Conservation (phyloP, 2,888 invertebrate species). For the Aproaerema taeniolella region DNA sequence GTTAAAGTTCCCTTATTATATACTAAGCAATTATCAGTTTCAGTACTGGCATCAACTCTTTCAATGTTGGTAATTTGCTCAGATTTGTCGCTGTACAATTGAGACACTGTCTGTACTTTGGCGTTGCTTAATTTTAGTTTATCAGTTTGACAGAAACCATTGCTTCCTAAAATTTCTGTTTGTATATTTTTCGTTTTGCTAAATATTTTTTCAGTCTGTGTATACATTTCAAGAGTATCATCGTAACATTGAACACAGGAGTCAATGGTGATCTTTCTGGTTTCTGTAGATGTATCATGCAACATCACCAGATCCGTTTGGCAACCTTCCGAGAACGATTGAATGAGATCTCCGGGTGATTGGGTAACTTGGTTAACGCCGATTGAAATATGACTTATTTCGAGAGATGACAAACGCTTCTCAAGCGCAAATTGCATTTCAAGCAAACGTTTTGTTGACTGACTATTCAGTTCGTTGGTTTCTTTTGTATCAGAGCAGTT, state of each 20-base stretch:
- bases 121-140: constrained; percentile 46
- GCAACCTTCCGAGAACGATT: constrained; percentile 55
- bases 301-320: constrained; percentile 62
- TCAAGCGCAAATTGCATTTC: constrained; percentile 66
- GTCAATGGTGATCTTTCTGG: constrained; percentile 56
- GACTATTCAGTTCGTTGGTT: no score
- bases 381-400: constrained; percentile 49
- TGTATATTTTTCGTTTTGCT: constrained; percentile 57
- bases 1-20: constrained; percentile 31
- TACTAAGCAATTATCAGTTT: constrained; percentile 30
- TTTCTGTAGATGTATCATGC: constrained; percentile 58
- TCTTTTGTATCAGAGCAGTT: no score
- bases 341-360: constrained; percentile 52
- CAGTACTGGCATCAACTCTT: constrained; percentile 38
- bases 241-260: constrained; percentile 52
- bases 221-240: constrained; percentile 51
- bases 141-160: constrained; percentile 51
- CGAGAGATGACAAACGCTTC: constrained; percentile 54
- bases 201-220: constrained; percentile 55
- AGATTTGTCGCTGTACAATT: constrained; percentile 37
- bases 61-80: constrained; percentile 38
- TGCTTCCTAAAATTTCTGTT: constrained; percentile 37
- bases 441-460: constrained; percentile 51
- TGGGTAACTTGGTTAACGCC: constrained; percentile 58
- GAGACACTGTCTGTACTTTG: constrained; percentile 43